Evolutionary conservation across 2,113 vertebrate species (phyloP), one percentile per base, ranked within the genome.

Genomic region (Reinhardtius hippoglossoides): DNA sequence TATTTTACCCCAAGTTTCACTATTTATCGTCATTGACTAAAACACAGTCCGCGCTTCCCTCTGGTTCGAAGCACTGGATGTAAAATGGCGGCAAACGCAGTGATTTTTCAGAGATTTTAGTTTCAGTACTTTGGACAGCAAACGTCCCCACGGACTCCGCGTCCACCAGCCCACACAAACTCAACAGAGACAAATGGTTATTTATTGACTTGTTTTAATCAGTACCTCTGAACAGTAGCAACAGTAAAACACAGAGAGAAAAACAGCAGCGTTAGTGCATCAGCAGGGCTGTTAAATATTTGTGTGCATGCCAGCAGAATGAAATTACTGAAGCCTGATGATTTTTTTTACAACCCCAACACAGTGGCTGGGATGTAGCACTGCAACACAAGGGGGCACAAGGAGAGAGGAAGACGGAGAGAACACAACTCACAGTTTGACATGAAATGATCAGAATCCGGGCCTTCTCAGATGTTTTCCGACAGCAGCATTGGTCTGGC

Each of bases 401-500:
- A 63, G 59, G 40, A 81, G 58, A 76, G 64, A 44, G 55, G 56
- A 46, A 57, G 65, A 67, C 68, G 4, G n/a, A 56, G 21, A 56
- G 54, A 86, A 80, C 48, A 64, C 60, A 64, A 50, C 18, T 42
- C 40, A 42, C 40, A 42, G 40, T 42, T 42, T 42, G 40, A 42
- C 46, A 50, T 18, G 40, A 63, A 63, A 35, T 12, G 3, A 21
- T 12, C 40, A 3, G 21, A 66, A 7, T 50, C 23, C 10, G 35
- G 35, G 68, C 44, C 44, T 65, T 54, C 7, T 12, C 21, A 16
- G 74, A 5, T 3, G 10, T 23, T 73, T 74, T 75, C 65, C 71
- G 59, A 56, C 59, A 37, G 93, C 35, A 46, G 93, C 89, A 94
- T 83, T 88, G 61, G 93, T 92, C 95, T 82, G 91, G 93, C 96